Evolutionary conservation across 2,113 vertebrate species (phyloP), one percentile per base, ranked within the genome.

Genomic region (Leucosticte australis): DNA sequence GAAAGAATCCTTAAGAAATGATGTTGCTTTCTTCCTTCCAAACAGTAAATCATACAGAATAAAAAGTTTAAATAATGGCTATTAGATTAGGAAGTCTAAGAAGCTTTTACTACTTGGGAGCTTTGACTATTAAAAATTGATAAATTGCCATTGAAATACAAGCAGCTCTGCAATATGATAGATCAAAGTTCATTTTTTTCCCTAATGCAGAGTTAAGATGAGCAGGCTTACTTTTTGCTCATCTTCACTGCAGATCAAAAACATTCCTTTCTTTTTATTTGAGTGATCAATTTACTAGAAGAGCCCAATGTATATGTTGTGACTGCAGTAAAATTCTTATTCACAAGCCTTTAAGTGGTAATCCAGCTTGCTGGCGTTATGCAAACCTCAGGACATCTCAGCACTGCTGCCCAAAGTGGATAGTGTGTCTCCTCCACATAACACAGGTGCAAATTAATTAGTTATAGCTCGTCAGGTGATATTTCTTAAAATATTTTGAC

Each of bases 171-270:
- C 94, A 80, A 81, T 82, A 84, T 89, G 93, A 94, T 79, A 93
- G 90, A 92, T 92, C 91, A 92, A 97, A 95, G 90, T 95, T 96
- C 69, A 79, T 93, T 94, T 95, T 95, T 96, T 89, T 37, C 59
- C 42, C 69, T 92, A 89, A 90, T 52, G 59, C 74, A 60, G 83
- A 82, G 59, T 81, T 87, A 50, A 81, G 79, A 95, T 59, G 65
- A 92, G 67, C 69, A 79, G 88, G 24, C 46, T 95, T 90, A 83
- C 42, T 89, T 95, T 92, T 89, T 74, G 68, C 73, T 83, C 42
- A 63, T 87, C 84, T 64, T 94, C 76, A 59, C 62, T 91, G 39
- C 88, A 91, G 86, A 93, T 93, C 86, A 95, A 87, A 95, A 95
- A 49, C 83, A 91, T 91, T 92, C 62, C 27, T 92, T 92, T 84